A percentile compares a stretch with the other conserved stretches of the same genome.
Conservation (phyloP, 2,888 invertebrate species). For the Rhabditoides inermis region DNA sequence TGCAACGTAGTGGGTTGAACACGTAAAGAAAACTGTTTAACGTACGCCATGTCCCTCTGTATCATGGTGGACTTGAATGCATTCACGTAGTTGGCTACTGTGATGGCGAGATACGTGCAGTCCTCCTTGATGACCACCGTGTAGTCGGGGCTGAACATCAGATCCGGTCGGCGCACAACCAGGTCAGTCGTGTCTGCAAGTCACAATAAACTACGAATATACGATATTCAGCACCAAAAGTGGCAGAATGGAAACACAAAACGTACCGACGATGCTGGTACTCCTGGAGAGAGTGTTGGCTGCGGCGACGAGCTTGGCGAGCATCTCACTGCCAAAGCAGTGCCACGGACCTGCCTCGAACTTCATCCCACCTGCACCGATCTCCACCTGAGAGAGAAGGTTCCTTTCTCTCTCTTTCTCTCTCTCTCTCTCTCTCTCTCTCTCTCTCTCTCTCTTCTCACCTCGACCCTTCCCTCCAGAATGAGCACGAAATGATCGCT, state of each 20-base stretch:
- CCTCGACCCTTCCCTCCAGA: conserved; percentile 76
- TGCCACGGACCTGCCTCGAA: conserved; percentile 95
- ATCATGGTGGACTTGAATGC: conserved; percentile 35
- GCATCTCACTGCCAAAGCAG: conserved; percentile 68
- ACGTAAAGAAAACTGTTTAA: too few species aligned
- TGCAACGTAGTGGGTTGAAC: too few species aligned
- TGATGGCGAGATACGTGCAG: conserved; percentile 36
- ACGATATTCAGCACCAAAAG: neutral
- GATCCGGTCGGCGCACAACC: conserved; percentile 28
- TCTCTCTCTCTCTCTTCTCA: conserved; percentile 8
- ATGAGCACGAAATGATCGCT: conserved; percentile 79
- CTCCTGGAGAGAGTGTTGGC: conserved; percentile 26
- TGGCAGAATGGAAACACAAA: neutral
- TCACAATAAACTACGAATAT: too few species aligned
- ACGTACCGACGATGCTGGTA: conserved; percentile 27
- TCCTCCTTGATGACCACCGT: conserved; percentile 24
- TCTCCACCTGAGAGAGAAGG: too few species aligned
- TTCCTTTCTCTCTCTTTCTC: neutral
- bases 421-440: conserved; percentile 4
- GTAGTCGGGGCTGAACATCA: conserved; percentile 37
- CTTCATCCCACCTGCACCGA: conserved; percentile 68
- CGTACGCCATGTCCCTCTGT: conserved; percentile 24
- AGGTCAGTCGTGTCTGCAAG: conserved; percentile 20
- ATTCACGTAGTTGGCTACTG: conserved; percentile 31
- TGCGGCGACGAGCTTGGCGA: conserved; percentile 21